Evolutionary conservation across 2,113 vertebrate genomes (phyloP).

Genomic region (Gorsachius goisagi): DNA sequence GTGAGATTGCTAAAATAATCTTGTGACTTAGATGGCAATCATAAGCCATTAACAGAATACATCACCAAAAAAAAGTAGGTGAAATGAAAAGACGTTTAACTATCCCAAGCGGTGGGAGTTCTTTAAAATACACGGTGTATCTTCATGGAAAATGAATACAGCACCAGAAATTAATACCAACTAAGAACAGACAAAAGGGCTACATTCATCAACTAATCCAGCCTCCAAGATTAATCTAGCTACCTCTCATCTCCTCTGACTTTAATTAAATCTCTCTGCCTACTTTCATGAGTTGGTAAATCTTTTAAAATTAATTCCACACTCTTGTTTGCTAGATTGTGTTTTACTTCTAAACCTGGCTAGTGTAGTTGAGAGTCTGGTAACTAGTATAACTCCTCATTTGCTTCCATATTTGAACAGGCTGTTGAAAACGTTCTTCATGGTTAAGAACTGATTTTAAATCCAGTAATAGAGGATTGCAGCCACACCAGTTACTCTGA

Average conservation of each 20-base stretch:
- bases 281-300: conserved; percentile 24
- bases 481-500: background rate
- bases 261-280: conserved; percentile 44
- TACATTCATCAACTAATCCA: conserved; percentile 19
- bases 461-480: background rate
- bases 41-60: background rate
- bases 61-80: background rate
- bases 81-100: background rate
- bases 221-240: conserved; percentile 19
- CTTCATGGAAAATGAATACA: background rate
- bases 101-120: background rate
- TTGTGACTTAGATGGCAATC: background rate
- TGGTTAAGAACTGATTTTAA: background rate
- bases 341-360: background rate
- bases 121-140: background rate
- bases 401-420: background rate
- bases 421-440: background rate
- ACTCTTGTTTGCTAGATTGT: background rate
- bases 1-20: background rate
- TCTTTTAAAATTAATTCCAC: conserved; percentile 7
- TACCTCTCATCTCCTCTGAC: background rate
- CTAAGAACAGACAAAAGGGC: conserved; percentile 1
- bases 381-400: background rate
- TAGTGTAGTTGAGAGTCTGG: background rate
- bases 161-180: conserved; percentile 20